Evolutionary conservation across 2,113 vertebrate species (phyloP).

Genomic region (Choloepus hoffmanni): DNA sequence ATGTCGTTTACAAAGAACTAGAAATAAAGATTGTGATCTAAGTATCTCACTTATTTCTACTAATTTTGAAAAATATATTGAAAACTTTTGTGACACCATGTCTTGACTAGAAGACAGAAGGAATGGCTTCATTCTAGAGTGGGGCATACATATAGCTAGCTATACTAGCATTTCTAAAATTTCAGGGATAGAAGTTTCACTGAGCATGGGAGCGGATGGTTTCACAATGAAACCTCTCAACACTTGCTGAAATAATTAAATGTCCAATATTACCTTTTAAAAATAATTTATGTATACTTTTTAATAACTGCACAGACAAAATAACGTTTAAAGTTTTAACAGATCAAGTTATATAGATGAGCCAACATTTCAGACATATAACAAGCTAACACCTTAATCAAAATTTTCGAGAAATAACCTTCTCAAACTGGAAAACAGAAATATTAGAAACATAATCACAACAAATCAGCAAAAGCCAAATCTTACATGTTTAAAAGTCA

Average conservation of each 20-base stretch:
- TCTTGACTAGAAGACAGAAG: slow-evolving; percentile 23
- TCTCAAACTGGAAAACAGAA: slow-evolving; percentile 43
- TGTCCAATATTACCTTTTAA: not conserved
- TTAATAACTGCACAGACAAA: slow-evolving; percentile 41
- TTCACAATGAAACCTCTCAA: slow-evolving; percentile 42
- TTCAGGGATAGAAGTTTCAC: not conserved
- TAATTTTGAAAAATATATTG: slow-evolving; percentile 16
- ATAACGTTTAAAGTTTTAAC: slow-evolving; percentile 42
- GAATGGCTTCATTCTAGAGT: not conserved
- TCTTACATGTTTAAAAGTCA: slow-evolving; percentile 34
- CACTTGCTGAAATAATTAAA: slow-evolving; percentile 1
- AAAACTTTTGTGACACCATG: not conserved
- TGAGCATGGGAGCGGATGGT: not conserved
- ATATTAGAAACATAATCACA: slow-evolving; percentile 21
- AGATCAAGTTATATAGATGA: slow-evolving; percentile 5
- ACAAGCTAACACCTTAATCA: slow-evolving; percentile 26
- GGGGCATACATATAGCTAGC: not conserved
- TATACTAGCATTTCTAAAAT: not conserved
- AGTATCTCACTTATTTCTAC: not conserved
- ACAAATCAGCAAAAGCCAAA: slow-evolving; percentile 40
- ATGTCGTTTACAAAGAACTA: slow-evolving; percentile 45
- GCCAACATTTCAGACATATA: not conserved
- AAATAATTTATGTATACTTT: not conserved
- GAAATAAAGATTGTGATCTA: slow-evolving; percentile 27
- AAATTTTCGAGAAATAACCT: slow-evolving; percentile 35